Evolutionary conservation across 2,797 vertebrate species (phyloP).

Genomic region (Hemibagrus guttatus): DNA sequence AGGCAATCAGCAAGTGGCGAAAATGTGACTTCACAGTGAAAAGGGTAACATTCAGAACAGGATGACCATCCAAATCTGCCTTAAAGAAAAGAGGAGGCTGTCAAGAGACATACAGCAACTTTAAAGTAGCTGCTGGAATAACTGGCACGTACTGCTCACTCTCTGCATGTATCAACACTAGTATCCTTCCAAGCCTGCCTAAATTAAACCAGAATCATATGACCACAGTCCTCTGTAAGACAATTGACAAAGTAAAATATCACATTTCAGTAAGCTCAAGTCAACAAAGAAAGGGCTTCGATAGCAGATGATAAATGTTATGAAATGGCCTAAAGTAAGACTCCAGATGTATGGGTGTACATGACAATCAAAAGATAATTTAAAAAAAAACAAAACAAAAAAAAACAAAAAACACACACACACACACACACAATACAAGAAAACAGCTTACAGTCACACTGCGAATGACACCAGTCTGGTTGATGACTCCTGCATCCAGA

Average conservation of each 20-base stretch:
- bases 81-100: not conserved
- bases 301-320: not conserved
- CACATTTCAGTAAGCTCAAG: not conserved
- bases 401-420: not conserved
- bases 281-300: not conserved
- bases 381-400: not conserved
- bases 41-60: too few relatives aligned
- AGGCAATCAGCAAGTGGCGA: too few relatives aligned
- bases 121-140: too few relatives aligned
- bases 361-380: not conserved
- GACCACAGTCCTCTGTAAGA: not conserved
- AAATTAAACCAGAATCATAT: not conserved
- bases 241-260: not conserved
- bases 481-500: constrained; percentile 84
- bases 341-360: not conserved
- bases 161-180: too few relatives aligned
- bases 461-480: constrained; percentile 86
- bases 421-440: too few relatives aligned
- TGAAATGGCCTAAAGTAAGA: not conserved
- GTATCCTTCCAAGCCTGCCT: not conserved
- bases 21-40: too few relatives aligned
- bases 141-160: too few relatives aligned
- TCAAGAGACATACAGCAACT: too few relatives aligned
- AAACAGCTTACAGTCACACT: constrained; percentile 82
- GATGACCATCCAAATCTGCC: too few relatives aligned